phyloP scores from a whole-genome alignment of 2,113 vertebrate species.

The Cercopithecus mona region DNA sequence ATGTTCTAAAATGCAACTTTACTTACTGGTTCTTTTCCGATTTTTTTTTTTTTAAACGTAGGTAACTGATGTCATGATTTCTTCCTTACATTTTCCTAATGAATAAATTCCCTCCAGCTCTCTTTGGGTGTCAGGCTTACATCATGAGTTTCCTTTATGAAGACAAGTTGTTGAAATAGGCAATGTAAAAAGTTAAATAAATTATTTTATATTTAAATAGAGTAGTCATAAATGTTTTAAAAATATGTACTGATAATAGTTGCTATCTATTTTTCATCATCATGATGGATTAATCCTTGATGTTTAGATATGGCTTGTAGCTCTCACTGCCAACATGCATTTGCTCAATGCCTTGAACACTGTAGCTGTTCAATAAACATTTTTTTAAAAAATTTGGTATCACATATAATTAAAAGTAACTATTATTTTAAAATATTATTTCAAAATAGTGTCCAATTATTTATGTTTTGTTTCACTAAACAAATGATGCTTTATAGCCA shows the following conservation, averaged over 20 bases:
- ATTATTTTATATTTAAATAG: background rate
- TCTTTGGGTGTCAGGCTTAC: background rate
- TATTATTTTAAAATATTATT: constrained; percentile 61
- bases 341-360: constrained; percentile 45
- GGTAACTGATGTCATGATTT: background rate
- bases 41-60: background rate
- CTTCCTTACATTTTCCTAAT: background rate
- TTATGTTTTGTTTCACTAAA: constrained; percentile 69
- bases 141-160: background rate
- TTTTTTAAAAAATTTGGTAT: constrained; percentile 12
- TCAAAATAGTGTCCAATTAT: constrained; percentile 55
- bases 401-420: background rate
- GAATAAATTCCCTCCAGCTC: background rate
- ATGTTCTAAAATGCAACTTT: background rate
- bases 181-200: background rate
- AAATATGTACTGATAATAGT: background rate
- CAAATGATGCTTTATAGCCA: constrained; percentile 47
- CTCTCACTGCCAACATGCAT: background rate
- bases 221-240: background rate
- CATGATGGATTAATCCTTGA: background rate
- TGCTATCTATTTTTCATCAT: background rate
- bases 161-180: background rate
- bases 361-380: background rate
- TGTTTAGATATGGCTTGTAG: background rate
- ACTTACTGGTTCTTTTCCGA: background rate